Evolutionary conservation across 1,140 invertebrate species (phyloP).

Genomic region (Eupristina koningsbergeri): DNA sequence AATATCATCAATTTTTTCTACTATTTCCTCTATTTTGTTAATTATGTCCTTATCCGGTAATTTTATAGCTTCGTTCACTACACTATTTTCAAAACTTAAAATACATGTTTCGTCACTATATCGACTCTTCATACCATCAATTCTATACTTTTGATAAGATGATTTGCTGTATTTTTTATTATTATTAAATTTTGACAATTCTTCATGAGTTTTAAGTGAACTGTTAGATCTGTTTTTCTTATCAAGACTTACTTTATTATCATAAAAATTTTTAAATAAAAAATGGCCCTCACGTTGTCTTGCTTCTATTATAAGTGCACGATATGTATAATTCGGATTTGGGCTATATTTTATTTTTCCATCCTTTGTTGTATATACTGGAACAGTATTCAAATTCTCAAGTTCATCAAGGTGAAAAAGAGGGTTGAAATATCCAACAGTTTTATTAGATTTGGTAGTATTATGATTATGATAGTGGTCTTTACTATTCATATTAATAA

Average conservation of each 20-base stretch:
- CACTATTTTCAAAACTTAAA: constrained; percentile 41
- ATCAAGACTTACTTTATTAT: constrained; percentile 35
- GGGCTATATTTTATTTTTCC: constrained; percentile 72
- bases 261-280: constrained; percentile 32
- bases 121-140: constrained; percentile 38
- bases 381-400: constrained; percentile 67
- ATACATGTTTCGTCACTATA: constrained; percentile 5
- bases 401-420: constrained; percentile 61
- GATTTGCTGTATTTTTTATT: constrained; percentile 33
- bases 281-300: constrained; percentile 55
- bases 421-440: constrained; percentile 63
- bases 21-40: background rate
- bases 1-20: constrained; percentile 16
- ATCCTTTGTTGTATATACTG: constrained; percentile 71
- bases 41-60: background rate
- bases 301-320: constrained; percentile 63
- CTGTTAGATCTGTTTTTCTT: constrained; percentile 40
- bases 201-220: constrained; percentile 49
- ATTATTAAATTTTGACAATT: constrained; percentile 12
- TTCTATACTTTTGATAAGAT: constrained; percentile 28
- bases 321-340: constrained; percentile 67
- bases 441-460: constrained; percentile 25
- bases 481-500: constrained; percentile 8
- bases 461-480: constrained; percentile 30
- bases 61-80: background rate